Base-by-base conservation (phyloP, 35 echinoderm and acorn worm species). In the Heliocidaris erythrogramma region DNA sequence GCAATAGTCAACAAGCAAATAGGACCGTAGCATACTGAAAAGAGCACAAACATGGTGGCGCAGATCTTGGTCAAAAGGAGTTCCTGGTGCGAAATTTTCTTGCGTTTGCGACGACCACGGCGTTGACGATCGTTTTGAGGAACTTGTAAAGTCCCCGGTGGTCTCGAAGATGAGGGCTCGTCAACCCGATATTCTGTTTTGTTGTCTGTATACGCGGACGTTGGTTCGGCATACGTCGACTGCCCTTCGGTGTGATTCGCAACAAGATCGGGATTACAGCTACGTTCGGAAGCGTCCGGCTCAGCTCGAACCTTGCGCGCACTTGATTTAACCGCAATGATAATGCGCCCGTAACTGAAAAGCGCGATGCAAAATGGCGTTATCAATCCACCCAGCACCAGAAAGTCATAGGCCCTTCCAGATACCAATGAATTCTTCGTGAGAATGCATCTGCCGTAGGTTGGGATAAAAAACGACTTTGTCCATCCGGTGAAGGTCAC, bases 11-110 rank as follows among this genome's bases (percentile, higher is more conserved):
- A 49, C 60, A 61, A 59, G 27, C 32, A 29, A 49, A 95, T 92
- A 29, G 95, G 95, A 31, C 95, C 95, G 88, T 95, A 95, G 32
- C 88, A 92, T 30, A 93, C 59, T 32, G 42, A 71, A 27, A 95
- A 95, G 4, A 95, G 21, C 18, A 65, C 65, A 56, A 95, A 95
- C 35, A 95, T 89, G 10, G 93, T 47, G 11, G 60, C 95, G 18
- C 95, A 95, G 90, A 95, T 92, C 32, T 95, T 93, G 7, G 95
- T 92, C 3, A 95, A 88, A 13, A 49, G 49, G 24, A 90, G 30
- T 24, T 95, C 49, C 49, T 59, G 49, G 52, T 31, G 59, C 12
- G 49, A 65, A 13, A 59, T 65, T 21, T 7, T 30, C 30, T 30
- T 30, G 31, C 92, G 49, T 47, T 93, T 93, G 9, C 30, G 32